Base-by-base conservation (phyloP, 2,797 vertebrate species). In the Pipistrellus kuhlii region DNA sequence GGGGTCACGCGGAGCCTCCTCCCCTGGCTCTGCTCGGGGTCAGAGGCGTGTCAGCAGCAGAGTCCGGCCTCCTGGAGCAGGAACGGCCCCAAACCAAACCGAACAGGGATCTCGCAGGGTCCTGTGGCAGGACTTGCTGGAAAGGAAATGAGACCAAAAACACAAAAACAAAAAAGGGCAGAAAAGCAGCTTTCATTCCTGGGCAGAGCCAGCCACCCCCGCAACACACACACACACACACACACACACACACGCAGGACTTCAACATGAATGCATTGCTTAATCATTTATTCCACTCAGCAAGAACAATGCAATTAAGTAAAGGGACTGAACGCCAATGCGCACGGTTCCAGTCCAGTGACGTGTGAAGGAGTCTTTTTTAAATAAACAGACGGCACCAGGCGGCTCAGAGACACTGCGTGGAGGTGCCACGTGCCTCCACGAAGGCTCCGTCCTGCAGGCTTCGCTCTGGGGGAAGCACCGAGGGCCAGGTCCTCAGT, bases 41-140 rank as follows among this genome's bases (percentile, higher is more conserved):
- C 93, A 92, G 38, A 87, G 76, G 86, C 85, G 73, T 96, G 88
- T 92, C 88, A 96, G 77, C 85, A 87, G 86, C 21, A 81, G 6
- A n/a, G 32, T 44, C 85, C 93, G 95, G 89, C 84, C 83, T 66
- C 62, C 66, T 23, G 35, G 73, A 23, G 35, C 30, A 77, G 23
- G 78, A 86, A 78, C 76, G n/a, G 20, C 23, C 46, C 46, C 30
- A 82, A 83, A 38, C 41, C 59, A 57, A 94, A 80, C 6, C 14
- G 71, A 91, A 75, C 1, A 68, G 62, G 88, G 89, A 41, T 41
- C 12, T 81, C 53, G 14, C 2, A 85, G 20, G 5, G 20, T 76
- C 62, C 81, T 75, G 3, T 27, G 80, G 68, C 68, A 96, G 90
- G 44, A n/a, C 25, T 82, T 32, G 59, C 81, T 92, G 87, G 77